Conservation (phyloP, 2,888 invertebrate species). For the Nemotelus pantherinus region DNA sequence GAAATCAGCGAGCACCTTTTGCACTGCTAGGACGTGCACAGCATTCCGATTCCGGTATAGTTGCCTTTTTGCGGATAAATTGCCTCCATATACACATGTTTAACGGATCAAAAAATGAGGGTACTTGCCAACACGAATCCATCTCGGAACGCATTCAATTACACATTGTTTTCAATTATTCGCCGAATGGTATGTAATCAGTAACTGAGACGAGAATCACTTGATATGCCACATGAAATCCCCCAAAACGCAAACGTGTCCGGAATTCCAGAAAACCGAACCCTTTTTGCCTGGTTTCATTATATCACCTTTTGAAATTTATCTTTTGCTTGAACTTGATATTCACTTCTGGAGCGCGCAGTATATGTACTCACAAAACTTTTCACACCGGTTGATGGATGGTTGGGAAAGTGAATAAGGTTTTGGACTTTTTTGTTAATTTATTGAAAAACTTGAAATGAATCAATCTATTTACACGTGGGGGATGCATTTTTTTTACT, state of each 20-base stretch:
- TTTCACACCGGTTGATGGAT: not conserved
- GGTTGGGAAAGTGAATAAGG: not conserved
- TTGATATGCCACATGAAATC: conserved; percentile 34
- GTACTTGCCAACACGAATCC: not conserved
- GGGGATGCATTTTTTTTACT: too few species aligned
- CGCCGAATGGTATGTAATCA: conserved; percentile 47
- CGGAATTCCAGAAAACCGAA: conserved; percentile 28
- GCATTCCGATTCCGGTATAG: not conserved
- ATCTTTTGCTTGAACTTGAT: conserved; percentile 15
- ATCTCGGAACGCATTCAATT: conserved; percentile 48
- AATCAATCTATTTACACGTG: too few species aligned
- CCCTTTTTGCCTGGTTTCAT: not conserved
- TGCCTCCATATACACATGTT: not conserved
- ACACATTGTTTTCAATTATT: conserved; percentile 50
- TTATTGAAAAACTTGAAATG: too few species aligned
- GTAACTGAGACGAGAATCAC: conserved; percentile 47
- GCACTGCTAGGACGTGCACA: conserved; percentile 1
- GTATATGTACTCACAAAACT: not conserved
- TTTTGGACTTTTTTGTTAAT: too few species aligned
- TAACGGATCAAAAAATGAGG: not conserved
- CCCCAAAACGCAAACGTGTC: conserved; percentile 43
- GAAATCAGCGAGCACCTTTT: not conserved
- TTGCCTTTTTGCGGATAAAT: conserved; percentile 2
- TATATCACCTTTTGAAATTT: not conserved
- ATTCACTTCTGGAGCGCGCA: not conserved